Percentiles rank a stretch among this genome's conserved stretches.
These are phyloP conservation scores for Tetragonula clypearis DNA, from an alignment of 1,140 invertebrate species.

Conservation along the genomic window DNA sequence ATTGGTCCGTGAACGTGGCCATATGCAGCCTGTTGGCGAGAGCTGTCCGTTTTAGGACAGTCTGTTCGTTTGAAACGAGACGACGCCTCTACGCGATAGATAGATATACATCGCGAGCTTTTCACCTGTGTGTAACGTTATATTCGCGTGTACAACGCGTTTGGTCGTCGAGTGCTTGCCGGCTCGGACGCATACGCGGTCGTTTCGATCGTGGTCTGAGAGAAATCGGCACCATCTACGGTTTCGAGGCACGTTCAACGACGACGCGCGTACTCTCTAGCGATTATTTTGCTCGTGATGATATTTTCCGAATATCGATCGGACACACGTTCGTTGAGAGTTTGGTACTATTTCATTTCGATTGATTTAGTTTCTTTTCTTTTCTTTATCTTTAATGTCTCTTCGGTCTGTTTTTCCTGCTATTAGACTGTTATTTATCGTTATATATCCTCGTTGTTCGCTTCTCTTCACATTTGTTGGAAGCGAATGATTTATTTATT, in stretches of 20 bases:
- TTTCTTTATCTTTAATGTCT: too few relatives aligned
- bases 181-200: background rate
- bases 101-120: background rate
- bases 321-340: background rate
- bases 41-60: conserved; percentile 11
- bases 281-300: background rate
- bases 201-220: background rate
- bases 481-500: too few relatives aligned
- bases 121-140: background rate
- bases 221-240: conserved; percentile 7
- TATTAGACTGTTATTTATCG: too few relatives aligned
- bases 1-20: conserved; percentile 37
- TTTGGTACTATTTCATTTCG: background rate
- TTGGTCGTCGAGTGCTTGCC: background rate
- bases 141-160: background rate
- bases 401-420: too few relatives aligned
- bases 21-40: background rate
- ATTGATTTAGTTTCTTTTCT: too few relatives aligned
- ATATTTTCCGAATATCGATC: background rate
- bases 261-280: background rate
- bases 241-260: background rate
- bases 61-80: background rate
- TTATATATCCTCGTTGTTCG: too few relatives aligned
- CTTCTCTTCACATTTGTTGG: too few relatives aligned
- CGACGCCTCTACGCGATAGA: background rate